A percentile compares a stretch with the other conserved stretches of the same genome.
Conservation (phyloP, 2,113 vertebrate species). For the Nerophis ophidion region DNA sequence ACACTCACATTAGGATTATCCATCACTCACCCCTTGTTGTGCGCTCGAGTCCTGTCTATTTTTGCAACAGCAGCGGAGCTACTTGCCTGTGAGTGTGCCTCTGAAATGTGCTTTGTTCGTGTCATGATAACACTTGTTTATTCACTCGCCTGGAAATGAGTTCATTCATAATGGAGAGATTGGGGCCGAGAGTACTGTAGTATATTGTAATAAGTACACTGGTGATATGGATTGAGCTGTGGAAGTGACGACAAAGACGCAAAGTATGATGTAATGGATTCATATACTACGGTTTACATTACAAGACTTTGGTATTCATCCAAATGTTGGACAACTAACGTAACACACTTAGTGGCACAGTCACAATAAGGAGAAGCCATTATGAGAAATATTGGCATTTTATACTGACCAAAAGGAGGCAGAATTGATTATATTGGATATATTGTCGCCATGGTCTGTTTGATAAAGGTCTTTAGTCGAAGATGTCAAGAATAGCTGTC, state of each 20-base stretch:
- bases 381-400: conserved; percentile 1
- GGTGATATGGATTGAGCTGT: neutral
- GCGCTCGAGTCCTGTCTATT: conserved; percentile 31
- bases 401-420: conserved; percentile 10
- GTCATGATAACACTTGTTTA: conserved; percentile 20
- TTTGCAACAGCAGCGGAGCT: conserved; percentile 19
- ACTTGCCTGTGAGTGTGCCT: neutral
- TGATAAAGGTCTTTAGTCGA: too few species aligned
- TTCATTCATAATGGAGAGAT: conserved; percentile 27
- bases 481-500: too few species aligned
- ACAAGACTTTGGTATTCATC: neutral
- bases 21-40: conserved; percentile 31
- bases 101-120: conserved; percentile 29
- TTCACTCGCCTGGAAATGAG: conserved; percentile 10
- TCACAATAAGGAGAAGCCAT: conserved; percentile 10
- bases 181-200: neutral
- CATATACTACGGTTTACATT: too few species aligned
- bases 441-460: too few species aligned
- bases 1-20: conserved; percentile 14
- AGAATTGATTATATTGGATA: conserved; percentile 11
- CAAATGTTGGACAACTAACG: neutral
- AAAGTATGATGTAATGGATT: neutral
- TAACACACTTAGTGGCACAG: neutral
- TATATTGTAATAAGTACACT: neutral
- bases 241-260: neutral